Evolutionary conservation across 2,113 vertebrate species (phyloP), one percentile per base, ranked within the genome.

Genomic region (Hiodon tergisus): DNA sequence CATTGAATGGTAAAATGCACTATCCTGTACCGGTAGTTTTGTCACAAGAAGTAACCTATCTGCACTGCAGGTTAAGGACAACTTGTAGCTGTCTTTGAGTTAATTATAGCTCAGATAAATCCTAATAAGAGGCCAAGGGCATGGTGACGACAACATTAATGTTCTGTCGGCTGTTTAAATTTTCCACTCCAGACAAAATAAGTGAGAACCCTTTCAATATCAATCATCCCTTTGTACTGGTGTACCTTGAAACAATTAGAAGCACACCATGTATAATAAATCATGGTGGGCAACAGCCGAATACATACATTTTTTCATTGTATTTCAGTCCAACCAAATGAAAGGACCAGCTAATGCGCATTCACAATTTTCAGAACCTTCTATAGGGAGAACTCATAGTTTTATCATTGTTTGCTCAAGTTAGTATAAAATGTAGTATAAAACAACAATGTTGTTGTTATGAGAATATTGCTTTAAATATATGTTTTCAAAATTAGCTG

Each of bases 21-120:
- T 59, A 6, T 6, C 11, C 47, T 13, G 55, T 59, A 50, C 65
- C 8, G 13, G 47, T 55, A 71, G 13, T 55, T 5, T 47, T 17
- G 46, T 57, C 72, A 13, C 11, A 51, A 55, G 65, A 50, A 63
- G 61, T 80, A 81, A 86, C 76, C 77, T 72, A 82, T 76, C 76
- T 80, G 79, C 77, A 78, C 80, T 71, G 31, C 3, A 55, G 74
- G 83, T 84, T 82, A 81, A 86, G 80, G 84, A 86, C 73, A 78
- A 87, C 85, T 83, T 85, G 86, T 84, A 86, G 83, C 82, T 83
- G 76, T 79, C 73, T 53, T 59, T 60, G 75, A 87, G 86, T 86
- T 86, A 85, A 88, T 89, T 85, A 87, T 80, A 78, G 73, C 82
- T 66, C 71, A 78, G 73, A 85, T 86, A 87, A 87, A 86, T 85